These are phyloP conservation scores for Ploceus nigricollis DNA, from an alignment of 2,113 vertebrate genomes.

Conservation along the genomic window DNA sequence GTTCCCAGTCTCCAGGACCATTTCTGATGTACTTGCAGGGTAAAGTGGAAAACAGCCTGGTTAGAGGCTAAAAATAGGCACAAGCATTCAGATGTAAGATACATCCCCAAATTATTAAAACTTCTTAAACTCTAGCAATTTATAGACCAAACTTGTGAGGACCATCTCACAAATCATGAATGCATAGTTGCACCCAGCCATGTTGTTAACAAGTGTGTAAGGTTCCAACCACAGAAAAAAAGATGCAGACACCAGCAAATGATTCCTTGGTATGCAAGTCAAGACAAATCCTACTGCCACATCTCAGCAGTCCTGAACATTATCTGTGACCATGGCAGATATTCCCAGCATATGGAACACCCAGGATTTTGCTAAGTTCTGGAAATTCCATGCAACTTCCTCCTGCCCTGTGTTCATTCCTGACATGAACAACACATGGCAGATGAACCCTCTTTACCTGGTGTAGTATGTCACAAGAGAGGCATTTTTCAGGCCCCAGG, in stretches of 20 bases:
- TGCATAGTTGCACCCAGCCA: not conserved
- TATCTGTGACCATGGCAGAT: not conserved
- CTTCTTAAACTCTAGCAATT: not conserved
- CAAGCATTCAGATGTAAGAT: not conserved
- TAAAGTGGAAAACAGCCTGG: not conserved
- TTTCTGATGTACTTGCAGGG: not conserved
- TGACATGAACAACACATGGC: fast-evolving
- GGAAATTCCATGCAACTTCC: not conserved
- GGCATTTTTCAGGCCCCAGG: slow-evolving; percentile 88
- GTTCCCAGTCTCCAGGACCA: not conserved
- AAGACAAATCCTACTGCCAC: not conserved
- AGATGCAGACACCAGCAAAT: not conserved
- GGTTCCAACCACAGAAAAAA: not conserved
- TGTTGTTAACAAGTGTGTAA: not conserved
- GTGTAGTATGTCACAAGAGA: slow-evolving; percentile 92
- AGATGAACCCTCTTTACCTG: slow-evolving; percentile 74
- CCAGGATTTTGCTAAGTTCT: not conserved
- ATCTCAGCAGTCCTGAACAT: not conserved
- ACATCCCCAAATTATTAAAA: not conserved
- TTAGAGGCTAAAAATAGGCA: not conserved
- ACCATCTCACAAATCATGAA: not conserved
- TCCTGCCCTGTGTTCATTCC: not conserved
- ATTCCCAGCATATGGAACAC: not conserved
- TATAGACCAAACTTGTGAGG: not conserved
- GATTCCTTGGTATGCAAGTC: not conserved